Percentiles rank a stretch among this genome's conserved stretches.
Evolutionary conservation across 2,888 invertebrate species (phyloP).

Genomic region (Cantharis flavilabris): DNA sequence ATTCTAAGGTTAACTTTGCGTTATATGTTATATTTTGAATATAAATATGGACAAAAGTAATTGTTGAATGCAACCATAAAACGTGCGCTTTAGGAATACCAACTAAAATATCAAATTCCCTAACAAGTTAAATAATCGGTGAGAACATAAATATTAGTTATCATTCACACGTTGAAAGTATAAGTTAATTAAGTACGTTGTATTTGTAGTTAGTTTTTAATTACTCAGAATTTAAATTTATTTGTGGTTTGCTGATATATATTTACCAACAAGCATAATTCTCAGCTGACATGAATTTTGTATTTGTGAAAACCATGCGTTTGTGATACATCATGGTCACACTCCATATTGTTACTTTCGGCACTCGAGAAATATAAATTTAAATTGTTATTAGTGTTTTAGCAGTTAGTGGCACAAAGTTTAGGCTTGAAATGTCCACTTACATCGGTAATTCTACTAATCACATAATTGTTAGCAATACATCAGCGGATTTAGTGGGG

Average conservation of each 20-base stretch:
- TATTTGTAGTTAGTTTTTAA: background rate
- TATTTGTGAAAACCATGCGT: constrained; percentile 50
- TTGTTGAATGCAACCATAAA: background rate
- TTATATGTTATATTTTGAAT: background rate
- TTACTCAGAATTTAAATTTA: background rate
- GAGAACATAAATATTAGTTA: constrained; percentile 2
- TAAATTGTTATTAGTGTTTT: constrained; percentile 12
- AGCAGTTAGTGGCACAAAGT: constrained; percentile 10
- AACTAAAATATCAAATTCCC: constrained; percentile 8
- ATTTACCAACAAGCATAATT: background rate
- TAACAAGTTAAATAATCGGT: constrained; percentile 20
- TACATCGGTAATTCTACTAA: constrained; percentile 42
- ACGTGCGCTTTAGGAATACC: background rate
- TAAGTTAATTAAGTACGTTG: background rate
- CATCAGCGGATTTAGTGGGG: constrained; percentile 53
- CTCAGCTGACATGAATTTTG: constrained; percentile 4
- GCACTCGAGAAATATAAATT: constrained; percentile 13
- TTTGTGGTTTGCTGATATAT: background rate
- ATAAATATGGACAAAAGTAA: background rate
- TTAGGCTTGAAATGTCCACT: constrained; percentile 44
- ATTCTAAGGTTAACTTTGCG: background rate
- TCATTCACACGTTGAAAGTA: background rate
- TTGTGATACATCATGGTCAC: constrained; percentile 55
- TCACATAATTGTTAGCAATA: constrained; percentile 40
- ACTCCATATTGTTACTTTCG: constrained; percentile 51